Evolutionary conservation across 1,140 invertebrate species (phyloP), one percentile per base, ranked within the genome.

Genomic region (Drosophila simulans): DNA sequence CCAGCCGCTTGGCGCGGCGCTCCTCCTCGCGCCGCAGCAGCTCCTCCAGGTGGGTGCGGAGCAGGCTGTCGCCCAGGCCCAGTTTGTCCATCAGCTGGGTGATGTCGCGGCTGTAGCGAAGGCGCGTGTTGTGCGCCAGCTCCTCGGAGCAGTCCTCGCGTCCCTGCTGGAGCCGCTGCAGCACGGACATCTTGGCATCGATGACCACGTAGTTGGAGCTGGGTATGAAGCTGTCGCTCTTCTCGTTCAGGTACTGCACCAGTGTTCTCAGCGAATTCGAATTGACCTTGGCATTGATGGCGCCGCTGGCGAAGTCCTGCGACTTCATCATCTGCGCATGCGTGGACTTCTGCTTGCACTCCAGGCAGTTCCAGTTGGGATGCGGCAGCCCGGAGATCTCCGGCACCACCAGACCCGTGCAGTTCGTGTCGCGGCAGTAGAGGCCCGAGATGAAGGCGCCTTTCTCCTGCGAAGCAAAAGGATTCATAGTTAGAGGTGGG

Each of bases 1-100:
- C 63, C 35, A 66, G 77, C 51, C 79, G 75, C 58, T 90, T 89
- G 60, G 80, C 84, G 0, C 80, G 77, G 10, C 63, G 72, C 65
- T 88, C 77, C 72, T 88, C 84, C 64, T 84, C 84, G 34, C 72
- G 62, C 10, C 15, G 53, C 25, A 74, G 48, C 42, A 57, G 48
- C 27, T 77, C 65, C 70, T 90, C 81, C 66, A 91, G 34, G 56
- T 91, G 91, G 10, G 57, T 74, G 46, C 91, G 90, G 66, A 91
- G 53, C 49, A 93, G 80, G 42, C 90, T 91, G 48, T 92, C 84
- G 4, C 93, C 93, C 57, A 92, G 40, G 3, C 81, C 81, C 37
- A 93, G 65, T 49, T 84, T 83, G 46, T 92, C 83, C 75, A 93
- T 85, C n/a, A 93, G 72, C 27, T 88, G 57, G 52, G 92, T 78